phyloP scores from a whole-genome alignment of 2,888 invertebrate species.

The Drosophila anceps region DNA sequence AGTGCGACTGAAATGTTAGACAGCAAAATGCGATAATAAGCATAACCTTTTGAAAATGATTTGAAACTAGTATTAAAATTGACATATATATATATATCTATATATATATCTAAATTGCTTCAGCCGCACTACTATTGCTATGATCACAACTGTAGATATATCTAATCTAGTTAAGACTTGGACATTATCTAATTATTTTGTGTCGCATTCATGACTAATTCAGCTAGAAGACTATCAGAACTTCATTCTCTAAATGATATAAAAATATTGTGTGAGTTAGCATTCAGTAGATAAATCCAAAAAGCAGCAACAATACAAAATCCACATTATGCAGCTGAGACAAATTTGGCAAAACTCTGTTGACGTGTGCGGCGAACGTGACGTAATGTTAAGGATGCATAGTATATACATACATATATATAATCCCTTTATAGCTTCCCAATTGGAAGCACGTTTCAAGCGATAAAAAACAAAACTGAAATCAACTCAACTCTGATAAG shows the following conservation, averaged over 20 bases:
- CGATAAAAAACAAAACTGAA: not conserved
- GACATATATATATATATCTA: too few species aligned
- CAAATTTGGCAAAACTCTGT: slow-evolving; percentile 15
- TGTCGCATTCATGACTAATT: not conserved
- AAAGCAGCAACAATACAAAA: slow-evolving; percentile 4
- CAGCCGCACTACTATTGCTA: too few species aligned
- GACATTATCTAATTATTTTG: not conserved
- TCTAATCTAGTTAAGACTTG: too few species aligned
- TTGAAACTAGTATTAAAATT: too few species aligned
- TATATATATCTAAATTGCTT: too few species aligned
- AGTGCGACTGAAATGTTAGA: too few species aligned
- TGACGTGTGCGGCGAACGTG: slow-evolving; percentile 16
- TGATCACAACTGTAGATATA: too few species aligned
- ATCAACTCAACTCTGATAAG: slow-evolving; percentile 6
- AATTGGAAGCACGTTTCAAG: slow-evolving; percentile 2
- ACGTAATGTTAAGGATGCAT: slow-evolving; percentile 14
- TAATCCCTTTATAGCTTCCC: not conserved
- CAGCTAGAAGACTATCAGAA: not conserved
- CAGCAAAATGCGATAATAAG: too few species aligned
- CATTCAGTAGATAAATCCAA: slow-evolving; percentile 27
- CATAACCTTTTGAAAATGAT: too few species aligned
- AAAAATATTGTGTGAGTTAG: slow-evolving; percentile 9
- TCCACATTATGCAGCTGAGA: slow-evolving; percentile 3
- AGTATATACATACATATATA: not conserved
- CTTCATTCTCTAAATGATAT: not conserved